Conservation (phyloP, 2,888 invertebrate species). For the Argynnis bischoffii region DNA sequence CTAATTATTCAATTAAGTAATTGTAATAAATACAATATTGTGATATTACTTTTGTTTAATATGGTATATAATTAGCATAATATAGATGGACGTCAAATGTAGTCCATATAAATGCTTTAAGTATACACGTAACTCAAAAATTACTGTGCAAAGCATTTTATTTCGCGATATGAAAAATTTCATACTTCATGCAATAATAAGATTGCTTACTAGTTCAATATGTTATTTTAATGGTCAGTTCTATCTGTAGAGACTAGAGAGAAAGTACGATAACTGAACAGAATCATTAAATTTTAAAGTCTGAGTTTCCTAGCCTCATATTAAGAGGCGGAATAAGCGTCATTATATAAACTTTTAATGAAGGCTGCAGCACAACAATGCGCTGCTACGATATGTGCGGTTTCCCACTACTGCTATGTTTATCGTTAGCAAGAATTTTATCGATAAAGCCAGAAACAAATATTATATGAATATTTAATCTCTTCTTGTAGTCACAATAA, state of each 20-base stretch:
- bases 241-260: not conserved
- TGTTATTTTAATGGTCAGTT: conserved; percentile 2
- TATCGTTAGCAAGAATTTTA: conserved; percentile 16
- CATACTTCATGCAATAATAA: not conserved
- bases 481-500: not conserved
- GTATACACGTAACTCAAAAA: too few relatives aligned
- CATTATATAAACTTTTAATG: conserved; percentile 56
- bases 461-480: not conserved
- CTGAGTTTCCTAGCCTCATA: conserved; percentile 58
- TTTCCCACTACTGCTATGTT: conserved; percentile 12
- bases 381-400: conserved; percentile 22
- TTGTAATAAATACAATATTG: too few relatives aligned
- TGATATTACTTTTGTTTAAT: too few relatives aligned
- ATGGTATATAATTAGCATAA: too few relatives aligned
- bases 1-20: too few relatives aligned
- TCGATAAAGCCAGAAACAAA: conserved; percentile 11
- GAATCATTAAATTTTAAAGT: conserved; percentile 66
- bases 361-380: conserved; percentile 36
- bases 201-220: not conserved
- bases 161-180: too few relatives aligned
- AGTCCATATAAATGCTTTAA: too few relatives aligned
- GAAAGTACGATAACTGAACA: conserved; percentile 55
- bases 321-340: conserved; percentile 54
- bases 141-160: too few relatives aligned
- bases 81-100: too few relatives aligned